Evolutionary conservation across 2,797 vertebrate species (phyloP).

Genomic region (Parauchenoglanis punctatus): DNA sequence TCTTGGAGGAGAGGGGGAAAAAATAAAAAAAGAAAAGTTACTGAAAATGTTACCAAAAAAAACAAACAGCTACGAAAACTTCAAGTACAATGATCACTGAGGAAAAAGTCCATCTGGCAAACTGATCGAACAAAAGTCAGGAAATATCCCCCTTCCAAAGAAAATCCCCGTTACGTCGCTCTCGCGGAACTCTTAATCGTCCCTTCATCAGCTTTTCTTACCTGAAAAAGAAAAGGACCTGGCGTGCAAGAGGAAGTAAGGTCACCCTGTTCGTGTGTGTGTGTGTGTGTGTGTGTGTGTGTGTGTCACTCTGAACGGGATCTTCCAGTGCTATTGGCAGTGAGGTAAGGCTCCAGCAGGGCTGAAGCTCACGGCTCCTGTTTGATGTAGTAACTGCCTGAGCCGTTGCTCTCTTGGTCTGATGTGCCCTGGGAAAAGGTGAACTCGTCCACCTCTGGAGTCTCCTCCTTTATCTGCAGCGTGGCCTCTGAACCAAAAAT

Average conservation of each 20-base stretch:
- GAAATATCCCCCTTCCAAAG: constrained; percentile 46
- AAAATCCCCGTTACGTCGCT: constrained; percentile 68
- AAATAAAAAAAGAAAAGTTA: constrained; percentile 38
- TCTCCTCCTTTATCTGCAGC: constrained; percentile 90
- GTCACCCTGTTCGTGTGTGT: constrained; percentile 82
- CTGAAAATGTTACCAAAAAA: constrained; percentile 74
- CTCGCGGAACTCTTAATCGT: constrained; percentile 60
- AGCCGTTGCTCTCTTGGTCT: constrained; percentile 97
- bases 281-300: background rate
- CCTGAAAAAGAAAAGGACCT: constrained; percentile 75
- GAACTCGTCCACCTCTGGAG: constrained; percentile 90
- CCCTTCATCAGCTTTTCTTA: constrained; percentile 65
- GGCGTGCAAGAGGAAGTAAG: constrained; percentile 77
- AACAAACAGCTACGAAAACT: constrained; percentile 85
- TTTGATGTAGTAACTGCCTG: constrained; percentile 96
- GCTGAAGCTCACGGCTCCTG: constrained; percentile 85
- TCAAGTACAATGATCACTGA: constrained; percentile 97
- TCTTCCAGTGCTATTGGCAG: constrained; percentile 65
- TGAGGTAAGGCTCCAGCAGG: constrained; percentile 58
- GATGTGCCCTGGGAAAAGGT: constrained; percentile 93
- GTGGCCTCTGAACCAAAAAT: constrained; percentile 78
- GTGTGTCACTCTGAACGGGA: constrained; percentile 54
- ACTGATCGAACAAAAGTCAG: constrained; percentile 74
- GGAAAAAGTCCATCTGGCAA: constrained; percentile 85
- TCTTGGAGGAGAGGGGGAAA: background rate